Base-by-base conservation (phyloP, 2,797 vertebrate species). In the Lagothrix lagotricha region DNA sequence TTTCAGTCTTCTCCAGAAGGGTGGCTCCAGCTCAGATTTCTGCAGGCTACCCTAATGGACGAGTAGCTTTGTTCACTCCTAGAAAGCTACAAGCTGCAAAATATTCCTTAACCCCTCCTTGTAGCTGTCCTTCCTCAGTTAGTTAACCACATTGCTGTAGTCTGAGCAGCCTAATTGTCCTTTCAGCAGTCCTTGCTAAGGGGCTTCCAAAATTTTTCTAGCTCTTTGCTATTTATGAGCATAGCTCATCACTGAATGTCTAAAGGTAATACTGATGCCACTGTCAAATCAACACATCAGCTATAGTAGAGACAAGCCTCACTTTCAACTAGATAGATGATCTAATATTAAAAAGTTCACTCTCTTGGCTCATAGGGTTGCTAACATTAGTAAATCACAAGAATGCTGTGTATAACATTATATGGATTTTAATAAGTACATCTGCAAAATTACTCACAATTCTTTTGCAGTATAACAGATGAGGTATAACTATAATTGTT, bases 291-390 rank as follows among this genome's bases (percentile, higher is more conserved):
- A 84, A 58, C 61, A 92, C 73, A 22, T 88, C 24, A 92, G 20
- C 48, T 61, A 79, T 3, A 28, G 22, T 1, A 44, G 28, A 88
- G 26, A 44, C 92, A 77, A 72, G 28, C 44, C 50, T 76, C 75
- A 52, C 39, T 61, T 70, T 44, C 67, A 48, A 52, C 15, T 39
- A 28, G 4, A 86, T 2, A 80, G 57, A 83, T 36, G 22, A 89
- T 76, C 64, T 85, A 88, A 83, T 61, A 81, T 86, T 72, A 92
- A 76, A 64, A 84, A 90, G 75, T 30, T 93, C 67, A 93, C 22
- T 92, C 24, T 7, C 30, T 44, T 76, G 33, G 58, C 26, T 86
- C 48, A 97, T 9, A 70, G n/a, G 7, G 48, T 50, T 89, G n/a
- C 44, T 46, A 61, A 72, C 4, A 79, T 72, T 52, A 87, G 46